A percentile compares a stretch with the other conserved stretches of the same genome.
Conservation (phyloP, 2,888 invertebrate species). For the Cephonodes hylas region DNA sequence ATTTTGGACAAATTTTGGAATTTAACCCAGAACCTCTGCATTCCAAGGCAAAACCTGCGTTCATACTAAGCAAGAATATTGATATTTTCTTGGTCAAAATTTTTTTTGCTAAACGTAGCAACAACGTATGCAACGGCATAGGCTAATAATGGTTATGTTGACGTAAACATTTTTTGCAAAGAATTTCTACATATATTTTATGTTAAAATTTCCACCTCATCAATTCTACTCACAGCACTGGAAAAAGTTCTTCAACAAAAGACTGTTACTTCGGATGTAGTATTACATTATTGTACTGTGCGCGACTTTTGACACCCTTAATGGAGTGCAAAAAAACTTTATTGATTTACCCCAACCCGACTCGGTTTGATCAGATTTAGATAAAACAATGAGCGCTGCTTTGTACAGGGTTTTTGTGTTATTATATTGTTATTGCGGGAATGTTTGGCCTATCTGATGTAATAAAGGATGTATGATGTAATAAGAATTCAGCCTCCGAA, state of each 20-base stretch:
- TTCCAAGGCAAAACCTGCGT: too few species aligned
- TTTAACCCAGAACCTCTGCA: too few species aligned
- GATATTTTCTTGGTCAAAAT: too few species aligned
- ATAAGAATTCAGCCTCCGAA: too few species aligned
- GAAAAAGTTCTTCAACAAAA: background rate
- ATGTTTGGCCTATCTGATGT: background rate
- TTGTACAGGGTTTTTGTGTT: background rate
- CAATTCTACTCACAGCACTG: background rate
- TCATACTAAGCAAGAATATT: too few species aligned
- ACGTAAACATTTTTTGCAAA: too few species aligned
- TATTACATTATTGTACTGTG: background rate
- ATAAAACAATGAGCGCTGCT: background rate
- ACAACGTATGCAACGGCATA: background rate
- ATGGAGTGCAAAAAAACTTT: slow-evolving; percentile 1
- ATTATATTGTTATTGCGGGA: background rate
- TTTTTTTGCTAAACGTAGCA: too few species aligned
- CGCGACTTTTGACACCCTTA: background rate
- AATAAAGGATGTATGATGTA: background rate
- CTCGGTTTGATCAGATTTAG: background rate
- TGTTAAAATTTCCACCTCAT: too few species aligned
- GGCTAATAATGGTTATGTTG: too few species aligned
- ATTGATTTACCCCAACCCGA: background rate
- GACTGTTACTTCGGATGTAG: background rate
- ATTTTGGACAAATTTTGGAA: too few species aligned
- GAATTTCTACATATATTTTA: too few species aligned